phyloP scores from a whole-genome alignment of 2,888 invertebrate genomes.

The Crocallis elinguaria region DNA sequence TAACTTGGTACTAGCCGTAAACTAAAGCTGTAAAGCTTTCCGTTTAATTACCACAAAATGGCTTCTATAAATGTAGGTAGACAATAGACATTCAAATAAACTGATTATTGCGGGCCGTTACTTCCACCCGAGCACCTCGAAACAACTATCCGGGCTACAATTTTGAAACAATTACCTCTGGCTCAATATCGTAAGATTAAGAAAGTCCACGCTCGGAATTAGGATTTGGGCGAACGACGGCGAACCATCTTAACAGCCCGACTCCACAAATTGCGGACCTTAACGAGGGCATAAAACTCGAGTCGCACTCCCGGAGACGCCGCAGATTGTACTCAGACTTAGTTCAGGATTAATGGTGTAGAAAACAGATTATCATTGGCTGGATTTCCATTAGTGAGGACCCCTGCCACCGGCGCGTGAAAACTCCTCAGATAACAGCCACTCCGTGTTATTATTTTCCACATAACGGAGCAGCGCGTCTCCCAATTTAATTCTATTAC shows the following conservation, averaged over 20 bases:
- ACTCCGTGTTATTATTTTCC: slow-evolving; percentile 83
- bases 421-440: slow-evolving; percentile 76
- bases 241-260: slow-evolving; percentile 78
- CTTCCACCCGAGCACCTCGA: slow-evolving; percentile 37
- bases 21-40: neutral
- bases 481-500: slow-evolving; percentile 84
- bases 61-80: slow-evolving; percentile 4
- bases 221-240: slow-evolving; percentile 78
- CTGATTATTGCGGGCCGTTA: slow-evolving; percentile 38
- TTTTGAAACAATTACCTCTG: slow-evolving; percentile 83
- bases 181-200: slow-evolving; percentile 83
- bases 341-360: slow-evolving; percentile 85
- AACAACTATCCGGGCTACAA: slow-evolving; percentile 69
- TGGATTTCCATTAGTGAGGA: slow-evolving; percentile 79
- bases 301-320: slow-evolving; percentile 78
- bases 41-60: slow-evolving; percentile 2
- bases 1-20: no score
- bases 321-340: slow-evolving; percentile 83
- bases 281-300: slow-evolving; percentile 84
- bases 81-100: slow-evolving; percentile 29
- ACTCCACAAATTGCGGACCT: slow-evolving; percentile 85
- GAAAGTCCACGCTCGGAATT: slow-evolving; percentile 82
- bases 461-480: slow-evolving; percentile 79
- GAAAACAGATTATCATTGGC: slow-evolving; percentile 86
- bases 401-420: slow-evolving; percentile 84